Percentiles rank a stretch among this genome's conserved stretches.
Evolutionary conservation across 1,140 invertebrate genomes (phyloP).

Genomic region (Tetramorium simillimum): DNA sequence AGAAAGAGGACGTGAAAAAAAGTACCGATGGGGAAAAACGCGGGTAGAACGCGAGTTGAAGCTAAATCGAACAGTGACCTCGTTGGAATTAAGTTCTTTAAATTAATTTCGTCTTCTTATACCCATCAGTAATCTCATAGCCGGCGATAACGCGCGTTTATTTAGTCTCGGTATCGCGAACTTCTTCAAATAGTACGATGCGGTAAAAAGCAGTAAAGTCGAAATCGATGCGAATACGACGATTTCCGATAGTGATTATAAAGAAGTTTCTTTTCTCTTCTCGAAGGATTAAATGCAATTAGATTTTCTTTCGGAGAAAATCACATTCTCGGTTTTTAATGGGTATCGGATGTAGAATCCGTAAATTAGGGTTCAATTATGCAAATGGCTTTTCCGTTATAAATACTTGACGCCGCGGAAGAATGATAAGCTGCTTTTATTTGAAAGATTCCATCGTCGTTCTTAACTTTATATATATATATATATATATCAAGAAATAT

Average conservation of each 20-base stretch:
- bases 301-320: background rate
- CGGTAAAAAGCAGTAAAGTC: background rate
- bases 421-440: background rate
- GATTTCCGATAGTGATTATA: background rate
- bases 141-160: background rate
- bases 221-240: background rate
- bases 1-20: background rate
- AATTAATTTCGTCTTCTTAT: constrained; percentile 44
- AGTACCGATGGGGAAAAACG: constrained; percentile 1
- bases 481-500: background rate
- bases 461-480: background rate
- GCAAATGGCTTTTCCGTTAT: constrained; percentile 3
- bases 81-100: constrained; percentile 30
- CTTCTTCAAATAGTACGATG: background rate
- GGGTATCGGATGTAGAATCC: background rate
- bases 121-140: background rate
- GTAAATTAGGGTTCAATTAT: constrained; percentile 18
- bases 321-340: background rate
- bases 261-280: background rate
- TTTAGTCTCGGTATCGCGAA: background rate
- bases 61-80: background rate
- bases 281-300: background rate
- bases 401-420: constrained; percentile 19
- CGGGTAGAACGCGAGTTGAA: background rate
- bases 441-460: background rate